Conservation (phyloP, 1,140 invertebrate genomes). For the Chionoecetes opilio region DNA sequence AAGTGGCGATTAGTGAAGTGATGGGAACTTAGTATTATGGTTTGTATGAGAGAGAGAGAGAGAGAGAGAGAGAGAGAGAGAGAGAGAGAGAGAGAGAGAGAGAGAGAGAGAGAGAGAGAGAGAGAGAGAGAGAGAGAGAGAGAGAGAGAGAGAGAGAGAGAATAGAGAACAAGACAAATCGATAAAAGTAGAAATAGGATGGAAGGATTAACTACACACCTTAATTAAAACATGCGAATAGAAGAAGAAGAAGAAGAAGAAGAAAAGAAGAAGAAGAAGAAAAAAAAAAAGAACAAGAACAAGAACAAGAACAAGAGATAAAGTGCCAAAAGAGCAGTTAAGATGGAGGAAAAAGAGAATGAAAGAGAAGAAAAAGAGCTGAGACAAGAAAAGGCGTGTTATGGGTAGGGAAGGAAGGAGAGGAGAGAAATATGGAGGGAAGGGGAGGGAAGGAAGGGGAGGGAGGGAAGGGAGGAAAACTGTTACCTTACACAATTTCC, state of each 20-base stretch:
- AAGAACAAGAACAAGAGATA: background rate
- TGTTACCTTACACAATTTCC: background rate
- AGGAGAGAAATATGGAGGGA: background rate
- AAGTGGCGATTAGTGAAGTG: background rate
- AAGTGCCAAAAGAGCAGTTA: background rate
- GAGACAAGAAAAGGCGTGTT: background rate
- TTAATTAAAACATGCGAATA: too few species aligned
- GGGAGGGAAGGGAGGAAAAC: background rate
- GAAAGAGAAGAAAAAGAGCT: background rate
- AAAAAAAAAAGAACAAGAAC: background rate
- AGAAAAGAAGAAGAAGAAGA: background rate
- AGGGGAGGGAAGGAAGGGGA: background rate
- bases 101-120: background rate
- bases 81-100: slow-evolving; percentile 28
- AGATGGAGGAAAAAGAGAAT: background rate
- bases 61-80: background rate
- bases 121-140: background rate
- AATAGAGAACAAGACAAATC: too few species aligned
- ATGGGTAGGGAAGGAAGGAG: background rate
- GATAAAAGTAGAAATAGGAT: background rate
- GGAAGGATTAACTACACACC: too few species aligned
- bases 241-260: background rate
- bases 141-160: background rate
- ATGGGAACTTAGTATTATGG: too few species aligned
- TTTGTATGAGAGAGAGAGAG: too few species aligned